Evolutionary conservation across 2,797 vertebrate genomes (phyloP).

Genomic region (Alfaro cultratus): DNA sequence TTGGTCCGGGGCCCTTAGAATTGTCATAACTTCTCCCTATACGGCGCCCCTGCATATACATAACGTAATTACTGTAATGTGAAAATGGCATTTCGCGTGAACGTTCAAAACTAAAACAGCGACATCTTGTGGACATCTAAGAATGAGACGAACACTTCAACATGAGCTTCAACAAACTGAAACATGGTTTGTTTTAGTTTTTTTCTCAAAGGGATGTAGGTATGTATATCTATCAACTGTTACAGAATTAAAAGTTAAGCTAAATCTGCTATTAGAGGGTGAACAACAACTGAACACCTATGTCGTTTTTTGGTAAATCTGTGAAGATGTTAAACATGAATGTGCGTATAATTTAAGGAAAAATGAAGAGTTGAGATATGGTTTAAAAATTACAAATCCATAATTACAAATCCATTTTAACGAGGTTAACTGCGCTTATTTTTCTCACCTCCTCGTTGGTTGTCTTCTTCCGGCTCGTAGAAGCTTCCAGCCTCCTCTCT

Average conservation of each 20-base stretch:
- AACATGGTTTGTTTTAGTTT: not conserved
- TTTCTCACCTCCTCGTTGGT: constrained; percentile 65
- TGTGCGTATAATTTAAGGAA: fast-evolving
- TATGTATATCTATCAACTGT: not conserved
- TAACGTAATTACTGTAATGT: not conserved
- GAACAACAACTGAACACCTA: not conserved
- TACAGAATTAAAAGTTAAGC: not conserved
- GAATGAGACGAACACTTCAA: not conserved
- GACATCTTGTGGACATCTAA: constrained; percentile 37
- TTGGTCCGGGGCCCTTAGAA: too few species aligned
- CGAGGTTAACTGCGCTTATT: constrained; percentile 30
- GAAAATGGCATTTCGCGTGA: not conserved
- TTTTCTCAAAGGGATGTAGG: not conserved
- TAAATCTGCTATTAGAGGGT: not conserved
- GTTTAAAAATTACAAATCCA: fast-evolving
- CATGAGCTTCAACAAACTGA: not conserved
- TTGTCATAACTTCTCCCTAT: too few species aligned
- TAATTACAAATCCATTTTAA: not conserved
- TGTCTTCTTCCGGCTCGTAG: constrained; percentile 57
- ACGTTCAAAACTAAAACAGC: constrained; percentile 10
- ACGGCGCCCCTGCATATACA: not conserved
- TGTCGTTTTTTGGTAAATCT: not conserved
- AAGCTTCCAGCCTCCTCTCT: constrained; percentile 60
- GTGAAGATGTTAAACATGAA: not conserved
- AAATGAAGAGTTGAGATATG: fast-evolving